Evolutionary conservation across 2,113 vertebrate genomes (phyloP).

Genomic region (Pterocles orientalis): DNA sequence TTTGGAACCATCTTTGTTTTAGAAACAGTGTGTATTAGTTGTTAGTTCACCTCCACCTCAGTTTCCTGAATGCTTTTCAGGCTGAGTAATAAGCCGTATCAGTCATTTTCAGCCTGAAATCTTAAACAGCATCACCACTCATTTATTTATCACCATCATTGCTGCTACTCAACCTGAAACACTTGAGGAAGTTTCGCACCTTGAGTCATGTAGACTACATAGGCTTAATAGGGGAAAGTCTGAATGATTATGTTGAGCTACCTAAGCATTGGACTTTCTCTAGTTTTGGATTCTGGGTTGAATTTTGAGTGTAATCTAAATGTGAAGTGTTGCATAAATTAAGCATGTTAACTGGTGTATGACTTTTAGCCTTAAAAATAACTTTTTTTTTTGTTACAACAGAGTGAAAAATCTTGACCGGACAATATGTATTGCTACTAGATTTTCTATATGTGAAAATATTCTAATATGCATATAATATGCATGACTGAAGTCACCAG

Average conservation of each 20-base stretch:
- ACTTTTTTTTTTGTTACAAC: not conserved
- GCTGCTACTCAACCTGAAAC: not conserved
- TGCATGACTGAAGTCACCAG: not conserved
- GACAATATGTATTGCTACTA: not conserved
- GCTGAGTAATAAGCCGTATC: not conserved
- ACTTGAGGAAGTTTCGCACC: not conserved
- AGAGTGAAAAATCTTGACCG: not conserved
- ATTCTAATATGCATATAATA: rapidly evolving
- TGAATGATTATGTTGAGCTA: not conserved
- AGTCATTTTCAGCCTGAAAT: not conserved
- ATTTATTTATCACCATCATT: not conserved
- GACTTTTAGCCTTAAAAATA: not conserved
- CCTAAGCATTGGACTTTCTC: not conserved
- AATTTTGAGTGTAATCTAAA: not conserved
- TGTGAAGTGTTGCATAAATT: not conserved
- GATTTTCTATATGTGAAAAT: not conserved
- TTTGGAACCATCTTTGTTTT: not conserved
- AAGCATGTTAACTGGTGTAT: not conserved
- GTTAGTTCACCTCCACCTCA: not conserved
- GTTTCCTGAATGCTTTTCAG: not conserved
- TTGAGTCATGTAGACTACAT: not conserved
- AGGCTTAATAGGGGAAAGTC: not conserved
- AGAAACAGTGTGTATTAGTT: not conserved
- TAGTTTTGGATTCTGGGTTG: not conserved
- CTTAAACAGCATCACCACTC: not conserved